A percentile compares a stretch with the other conserved stretches of the same genome.
phyloP scores from a whole-genome alignment of 2,888 invertebrate genomes.

The Ditula angustiorana region DNA sequence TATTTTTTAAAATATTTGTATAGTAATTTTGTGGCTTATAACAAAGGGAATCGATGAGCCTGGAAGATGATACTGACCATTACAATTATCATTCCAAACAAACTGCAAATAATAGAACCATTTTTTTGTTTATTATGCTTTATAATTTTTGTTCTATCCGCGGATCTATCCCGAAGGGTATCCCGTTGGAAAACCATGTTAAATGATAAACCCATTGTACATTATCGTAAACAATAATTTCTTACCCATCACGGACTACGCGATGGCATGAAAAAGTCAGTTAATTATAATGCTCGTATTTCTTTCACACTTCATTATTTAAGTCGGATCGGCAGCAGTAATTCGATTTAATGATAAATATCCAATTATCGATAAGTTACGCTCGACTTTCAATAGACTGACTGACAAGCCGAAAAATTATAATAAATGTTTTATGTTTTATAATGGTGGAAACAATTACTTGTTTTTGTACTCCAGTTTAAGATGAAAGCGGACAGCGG shows the following conservation, averaged over 20 bases:
- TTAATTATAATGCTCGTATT: conserved; percentile 37
- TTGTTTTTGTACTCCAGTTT: conserved; percentile 45
- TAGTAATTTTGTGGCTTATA: too few relatives aligned
- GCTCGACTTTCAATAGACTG: conserved; percentile 80
- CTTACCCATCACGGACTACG: conserved; percentile 8
- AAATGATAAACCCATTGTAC: too few relatives aligned
- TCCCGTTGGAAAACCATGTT: too few relatives aligned
- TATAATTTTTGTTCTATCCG: too few relatives aligned
- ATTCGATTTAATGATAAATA: conserved; percentile 65
- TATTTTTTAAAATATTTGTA: too few relatives aligned
- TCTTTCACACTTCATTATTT: conserved; percentile 54
- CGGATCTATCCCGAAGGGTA: too few relatives aligned
- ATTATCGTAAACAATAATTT: conserved; percentile 6
- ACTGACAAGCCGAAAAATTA: conserved; percentile 81
- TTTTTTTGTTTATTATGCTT: too few relatives aligned
- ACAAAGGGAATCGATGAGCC: too few relatives aligned
- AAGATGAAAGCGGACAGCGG: conserved; percentile 38
- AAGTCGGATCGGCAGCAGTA: conserved; percentile 55
- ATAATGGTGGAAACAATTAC: conserved; percentile 76
- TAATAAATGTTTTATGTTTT: conserved; percentile 79
- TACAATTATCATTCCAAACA: too few relatives aligned
- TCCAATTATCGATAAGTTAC: conserved; percentile 82
- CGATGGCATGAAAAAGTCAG: conserved; percentile 10
- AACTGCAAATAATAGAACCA: too few relatives aligned
- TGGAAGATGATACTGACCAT: too few relatives aligned